Evolutionary conservation across 2,113 vertebrate genomes (phyloP), one percentile per base, ranked within the genome.

Genomic region (Nansenia antarctica): DNA sequence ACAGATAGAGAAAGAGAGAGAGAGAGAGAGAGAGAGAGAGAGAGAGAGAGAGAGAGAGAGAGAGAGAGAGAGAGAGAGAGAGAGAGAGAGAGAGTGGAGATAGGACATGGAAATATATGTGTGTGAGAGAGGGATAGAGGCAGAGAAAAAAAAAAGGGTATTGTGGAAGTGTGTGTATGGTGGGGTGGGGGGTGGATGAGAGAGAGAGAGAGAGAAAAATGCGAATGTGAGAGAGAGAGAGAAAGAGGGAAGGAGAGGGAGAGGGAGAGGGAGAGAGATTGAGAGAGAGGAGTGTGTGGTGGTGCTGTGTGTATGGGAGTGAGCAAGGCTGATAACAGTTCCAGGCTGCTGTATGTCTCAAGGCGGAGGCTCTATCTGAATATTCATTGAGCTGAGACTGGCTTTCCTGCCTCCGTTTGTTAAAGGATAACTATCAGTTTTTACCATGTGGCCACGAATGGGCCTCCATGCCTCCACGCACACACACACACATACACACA

Each of bases 301-400:
- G n/a, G 62, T 1, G 47, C n/a, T 9, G 62, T 7, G 26, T 20
- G 18, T 29, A 20, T 31, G 39, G 22, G 18, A 65, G 34, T 54
- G 74, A 81, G 54, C 73, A 70, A 69, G 73, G 68, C 71, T 73
- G 86, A 85, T 87, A 87, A 86, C 86, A 76, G 78, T 77, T 73
- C 58, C 75, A 58, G 73, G 61, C 76, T 77, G 79, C 74, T 82
- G 78, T 69, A 78, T 78, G 84, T 81, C 75, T 81, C 86, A 72
- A 85, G 82, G 85, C 84, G 70, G 61, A 29, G 75, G 76, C 69
- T 76, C 70, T 52, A 73, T 60, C 55, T 74, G 65, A 89, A 90
- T 90, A 90, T 91, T 84, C 81, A 88, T 84, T 67, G 63, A 75
- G 76, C 82, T 85, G 84, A 88, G 80, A 80, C 71, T 57, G 62